Base-by-base conservation (phyloP, 2,113 vertebrate species). In the Callipepla californica region DNA sequence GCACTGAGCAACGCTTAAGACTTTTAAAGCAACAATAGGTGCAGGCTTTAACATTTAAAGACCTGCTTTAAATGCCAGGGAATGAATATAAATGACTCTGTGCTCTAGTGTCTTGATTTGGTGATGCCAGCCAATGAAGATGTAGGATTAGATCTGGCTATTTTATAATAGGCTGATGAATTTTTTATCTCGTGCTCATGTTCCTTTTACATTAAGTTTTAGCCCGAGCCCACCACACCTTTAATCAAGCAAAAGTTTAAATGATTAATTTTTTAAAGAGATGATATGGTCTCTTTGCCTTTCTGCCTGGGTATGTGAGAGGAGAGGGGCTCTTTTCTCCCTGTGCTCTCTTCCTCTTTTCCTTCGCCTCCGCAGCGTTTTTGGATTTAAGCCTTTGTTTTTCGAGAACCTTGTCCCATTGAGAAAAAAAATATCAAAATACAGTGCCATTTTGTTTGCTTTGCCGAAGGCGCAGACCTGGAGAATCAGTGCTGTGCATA, bases 401-500 rank as follows among this genome's bases (percentile, higher is more conserved):
- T 95, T 50, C 50, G 47, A 72, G 85, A 91, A n/a, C 53, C 61
- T 57, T 32, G 66, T 87, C 86, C 66, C 13, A 51, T 40, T 91
- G 40, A 36, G 81, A 38, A 15, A 38, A 82, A 75, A 67, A 59
- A 65, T 23, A 34, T 58, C 59, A 65, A 80, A 84, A 86, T 80
- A 63, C 7, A 88, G 58, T 92, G 69, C 58, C 81, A 91, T 97
- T 95, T 96, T 97, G 91, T 97, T 97, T 96, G 95, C 95, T 97
- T 93, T 96, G 89, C 96, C 95, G 91, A 94, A 97, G 94, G 94
- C 96, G 53, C 96, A 97, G 97, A 96, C 93, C 96, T 95, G 94
- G 96, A 94, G 97, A 96, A 96, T 92, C 34, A 77, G 93, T 63
- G 66, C 91, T 93, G 95, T 96, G 94, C 95, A 89, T 95, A 91